Evolutionary conservation across 2,888 invertebrate species (phyloP).

Genomic region (Drosophila cracens): DNA sequence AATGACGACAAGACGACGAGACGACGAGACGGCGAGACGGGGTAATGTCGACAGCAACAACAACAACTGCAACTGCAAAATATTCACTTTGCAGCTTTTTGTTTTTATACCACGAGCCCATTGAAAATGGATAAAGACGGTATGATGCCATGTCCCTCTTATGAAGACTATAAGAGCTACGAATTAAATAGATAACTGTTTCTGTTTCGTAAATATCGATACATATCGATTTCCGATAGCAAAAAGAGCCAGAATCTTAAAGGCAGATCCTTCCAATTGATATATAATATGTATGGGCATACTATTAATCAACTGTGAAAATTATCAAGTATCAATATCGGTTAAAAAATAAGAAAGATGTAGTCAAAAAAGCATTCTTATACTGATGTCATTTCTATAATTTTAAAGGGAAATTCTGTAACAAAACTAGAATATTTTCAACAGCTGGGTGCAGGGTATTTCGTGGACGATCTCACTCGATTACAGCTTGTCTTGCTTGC

Average conservation of each 20-base stretch:
- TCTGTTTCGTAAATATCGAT: background rate
- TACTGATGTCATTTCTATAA: background rate
- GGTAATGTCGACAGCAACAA: conserved; percentile 24
- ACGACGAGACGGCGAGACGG: conserved; percentile 18
- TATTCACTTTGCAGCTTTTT: conserved; percentile 31
- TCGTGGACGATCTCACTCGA: background rate
- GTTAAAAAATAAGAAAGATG: background rate
- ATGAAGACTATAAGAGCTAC: background rate
- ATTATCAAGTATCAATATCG: no score
- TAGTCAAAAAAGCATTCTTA: background rate
- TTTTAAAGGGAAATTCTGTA: background rate
- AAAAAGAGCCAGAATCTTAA: background rate
- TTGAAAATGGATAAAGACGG: background rate
- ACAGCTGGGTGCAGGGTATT: background rate
- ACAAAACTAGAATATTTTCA: background rate
- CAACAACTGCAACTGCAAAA: conserved; percentile 28
- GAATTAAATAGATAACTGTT: background rate
- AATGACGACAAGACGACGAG: conserved; percentile 23
- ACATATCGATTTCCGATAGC: background rate
- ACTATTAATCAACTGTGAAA: background rate
- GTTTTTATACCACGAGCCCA: background rate
- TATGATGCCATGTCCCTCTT: background rate
- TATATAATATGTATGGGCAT: background rate
- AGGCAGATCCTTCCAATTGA: background rate
- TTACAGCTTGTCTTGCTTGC: background rate